Conservation (phyloP, 2,888 invertebrate genomes). For the Siphlonurus alternatus region DNA sequence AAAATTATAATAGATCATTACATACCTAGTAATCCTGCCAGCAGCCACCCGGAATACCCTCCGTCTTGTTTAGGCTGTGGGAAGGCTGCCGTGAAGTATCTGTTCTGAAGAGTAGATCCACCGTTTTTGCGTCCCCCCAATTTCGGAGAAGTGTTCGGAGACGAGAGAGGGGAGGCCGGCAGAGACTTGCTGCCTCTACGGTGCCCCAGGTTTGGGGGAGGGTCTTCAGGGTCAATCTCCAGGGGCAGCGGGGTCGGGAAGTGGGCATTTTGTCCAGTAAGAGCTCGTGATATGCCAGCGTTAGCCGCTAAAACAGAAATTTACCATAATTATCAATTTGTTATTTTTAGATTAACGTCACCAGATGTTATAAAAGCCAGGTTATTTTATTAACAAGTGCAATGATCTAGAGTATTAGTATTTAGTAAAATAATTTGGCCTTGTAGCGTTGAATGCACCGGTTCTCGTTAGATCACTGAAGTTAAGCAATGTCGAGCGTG, state of each 20-base stretch:
- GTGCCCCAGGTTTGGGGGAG: constrained; percentile 8
- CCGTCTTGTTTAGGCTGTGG: background rate
- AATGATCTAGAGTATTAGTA: too few relatives aligned
- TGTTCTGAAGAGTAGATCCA: constrained; percentile 30
- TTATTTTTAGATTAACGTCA: too few relatives aligned
- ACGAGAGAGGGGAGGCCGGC: constrained; percentile 47
- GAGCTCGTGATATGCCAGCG: constrained; percentile 7
- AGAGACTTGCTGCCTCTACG: constrained; percentile 52
- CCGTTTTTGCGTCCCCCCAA: background rate
- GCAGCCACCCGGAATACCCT: constrained; percentile 35
- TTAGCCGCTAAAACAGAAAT: background rate
- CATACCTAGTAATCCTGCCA: constrained; percentile 41
- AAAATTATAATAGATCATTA: too few relatives aligned
- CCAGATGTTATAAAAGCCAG: too few relatives aligned
- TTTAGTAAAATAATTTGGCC: too few relatives aligned
- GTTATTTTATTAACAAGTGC: too few relatives aligned
- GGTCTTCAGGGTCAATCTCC: constrained; percentile 23
- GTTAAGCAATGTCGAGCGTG: too few relatives aligned
- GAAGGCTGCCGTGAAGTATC: constrained; percentile 37
- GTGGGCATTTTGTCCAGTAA: constrained; percentile 7
- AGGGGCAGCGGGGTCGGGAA: constrained; percentile 20
- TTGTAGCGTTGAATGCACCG: too few relatives aligned
- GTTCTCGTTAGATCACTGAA: too few relatives aligned
- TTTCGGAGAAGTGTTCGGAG: constrained; percentile 39
- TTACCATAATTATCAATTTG: too few relatives aligned